phyloP scores from a whole-genome alignment of 2,113 vertebrate genomes.

The Canis aureus region DNA sequence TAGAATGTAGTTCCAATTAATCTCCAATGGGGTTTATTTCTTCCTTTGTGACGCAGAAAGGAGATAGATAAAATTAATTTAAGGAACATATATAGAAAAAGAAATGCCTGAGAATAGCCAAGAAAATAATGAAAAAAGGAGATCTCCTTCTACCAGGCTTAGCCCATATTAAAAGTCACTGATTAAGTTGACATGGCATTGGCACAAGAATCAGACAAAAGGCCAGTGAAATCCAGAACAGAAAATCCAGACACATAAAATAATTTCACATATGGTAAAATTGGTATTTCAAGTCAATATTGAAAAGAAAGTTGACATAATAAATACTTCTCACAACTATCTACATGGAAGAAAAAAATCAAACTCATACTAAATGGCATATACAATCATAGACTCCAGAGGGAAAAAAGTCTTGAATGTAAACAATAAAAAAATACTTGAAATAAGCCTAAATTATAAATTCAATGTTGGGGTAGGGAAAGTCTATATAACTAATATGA shows the following conservation, averaged over 20 bases:
- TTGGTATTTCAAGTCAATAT: neutral
- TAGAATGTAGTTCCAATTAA: neutral
- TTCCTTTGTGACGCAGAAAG: neutral
- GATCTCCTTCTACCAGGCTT: neutral
- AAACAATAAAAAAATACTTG: neutral
- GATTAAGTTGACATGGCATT: neutral
- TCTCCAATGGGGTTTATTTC: neutral
- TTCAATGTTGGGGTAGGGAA: neutral
- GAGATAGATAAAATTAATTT: neutral
- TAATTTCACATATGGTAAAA: neutral
- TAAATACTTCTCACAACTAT: neutral
- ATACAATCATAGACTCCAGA: neutral
- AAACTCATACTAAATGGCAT: neutral
- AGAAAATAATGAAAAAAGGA: neutral
- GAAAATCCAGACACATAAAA: neutral
- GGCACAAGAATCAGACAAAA: neutral
- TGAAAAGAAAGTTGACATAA: neutral
- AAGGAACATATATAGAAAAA: neutral
- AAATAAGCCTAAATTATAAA: constrained; percentile 31
- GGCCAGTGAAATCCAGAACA: neutral
- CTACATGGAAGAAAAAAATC: neutral
- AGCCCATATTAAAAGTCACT: neutral
- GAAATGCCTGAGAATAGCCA: neutral
- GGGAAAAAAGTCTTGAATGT: neutral
- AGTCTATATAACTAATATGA: neutral